Base-by-base conservation (phyloP, 2,113 vertebrate species). In the Periophthalmus modestus region DNA sequence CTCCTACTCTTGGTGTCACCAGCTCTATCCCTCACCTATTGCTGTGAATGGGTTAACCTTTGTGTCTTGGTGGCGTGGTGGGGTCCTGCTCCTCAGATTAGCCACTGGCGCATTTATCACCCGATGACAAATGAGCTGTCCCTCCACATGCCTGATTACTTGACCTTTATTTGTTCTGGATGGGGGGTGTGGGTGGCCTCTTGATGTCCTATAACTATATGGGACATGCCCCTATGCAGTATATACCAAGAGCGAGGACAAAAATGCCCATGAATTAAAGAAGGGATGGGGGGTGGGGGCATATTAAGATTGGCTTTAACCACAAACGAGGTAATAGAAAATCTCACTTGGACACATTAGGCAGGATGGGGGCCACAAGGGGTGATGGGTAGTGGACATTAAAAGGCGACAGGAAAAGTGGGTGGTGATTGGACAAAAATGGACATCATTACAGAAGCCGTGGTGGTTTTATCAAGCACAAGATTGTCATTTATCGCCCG, bases 81-180 rank as follows among this genome's bases (percentile, higher is more conserved):
- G 80, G 82, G 87, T 86, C 84, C 71, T 82, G 80, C 84, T 79
- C 87, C 69, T 1, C 78, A 78, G 84, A 86, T 86, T 79, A 85
- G 78, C 82, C 43, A 23, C 78, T 80, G 82, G 85, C 62, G 80
- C 82, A 85, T 88, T 88, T 85, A 88, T 85, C 87, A 85, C 85
- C 73, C 46, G 72, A 81, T 88, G 87, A 88, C 84, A 88, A 88
- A 88, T 88, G 85, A 88, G 84, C 82, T 88, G 87, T 88, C 87
- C 79, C 79, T 88, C 84, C 73, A 86, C 71, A 84, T 65, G 87
- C 80, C 82, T 85, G 84, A 88, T 88, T 88, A 86, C 78, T 86
- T 88, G 87, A 88, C 87, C 84, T 88, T 86, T 85, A 84, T 88
- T 86, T 78, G 62, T 71, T 62, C 66, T 7, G 66, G 66, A 82